Percentiles rank a stretch among this genome's conserved stretches.
Conservation (phyloP, 2,888 invertebrate species). For the Caenorhabditis plicata region DNA sequence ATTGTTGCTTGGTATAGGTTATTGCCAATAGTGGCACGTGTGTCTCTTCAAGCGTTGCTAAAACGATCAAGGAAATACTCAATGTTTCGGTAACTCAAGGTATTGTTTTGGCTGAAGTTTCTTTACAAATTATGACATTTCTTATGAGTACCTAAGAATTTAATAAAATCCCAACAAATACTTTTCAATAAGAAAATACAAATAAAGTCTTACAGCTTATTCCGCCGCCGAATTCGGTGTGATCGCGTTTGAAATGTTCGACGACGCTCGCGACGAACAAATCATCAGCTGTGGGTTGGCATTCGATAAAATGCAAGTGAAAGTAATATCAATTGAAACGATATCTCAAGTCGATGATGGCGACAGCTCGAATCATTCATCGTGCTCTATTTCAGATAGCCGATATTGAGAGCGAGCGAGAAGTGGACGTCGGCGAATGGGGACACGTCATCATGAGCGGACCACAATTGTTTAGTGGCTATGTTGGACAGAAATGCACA, state of each 20-base stretch:
- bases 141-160: no score
- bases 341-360: not conserved
- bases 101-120: no score
- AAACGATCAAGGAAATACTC: conserved; percentile 16
- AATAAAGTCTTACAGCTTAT: conserved; percentile 20
- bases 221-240: conserved; percentile 32
- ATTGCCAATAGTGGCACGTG: conserved; percentile 31
- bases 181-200: conserved; percentile 1
- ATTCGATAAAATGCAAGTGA: conserved; percentile 22
- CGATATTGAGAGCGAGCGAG: conserved; percentile 14
- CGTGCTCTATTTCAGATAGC: conserved; percentile 23
- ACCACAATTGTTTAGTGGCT: conserved; percentile 4
- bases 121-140: no score
- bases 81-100: conserved; percentile 32
- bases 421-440: conserved; percentile 18
- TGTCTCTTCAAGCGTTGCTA: conserved; percentile 9
- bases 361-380: not conserved
- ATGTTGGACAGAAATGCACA: not conserved
- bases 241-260: conserved; percentile 18
- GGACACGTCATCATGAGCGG: conserved; percentile 23
- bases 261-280: not conserved
- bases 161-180: no score
- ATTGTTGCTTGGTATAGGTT: conserved; percentile 8
- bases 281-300: conserved; percentile 24
- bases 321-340: conserved; percentile 11